Evolutionary conservation across 2,888 invertebrate genomes (phyloP), one percentile per base, ranked within the genome.

Genomic region (Mayetiola destructor): DNA sequence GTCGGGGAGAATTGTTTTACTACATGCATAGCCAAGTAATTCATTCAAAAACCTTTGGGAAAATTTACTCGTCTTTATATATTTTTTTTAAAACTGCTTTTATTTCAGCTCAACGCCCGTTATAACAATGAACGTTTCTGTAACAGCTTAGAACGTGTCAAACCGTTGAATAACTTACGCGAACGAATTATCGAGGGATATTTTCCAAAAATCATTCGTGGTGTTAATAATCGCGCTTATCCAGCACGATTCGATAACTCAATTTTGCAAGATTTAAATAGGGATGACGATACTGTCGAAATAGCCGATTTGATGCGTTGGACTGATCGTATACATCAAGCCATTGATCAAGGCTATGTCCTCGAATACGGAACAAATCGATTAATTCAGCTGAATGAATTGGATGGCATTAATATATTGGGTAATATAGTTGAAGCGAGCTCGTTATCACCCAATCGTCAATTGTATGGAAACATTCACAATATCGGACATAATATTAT

Each of bases 1-100:
- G 87, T 57, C 79, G 86, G 32, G 87, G 88, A 29, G 87, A 87
- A 71, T 73, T 88, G 0, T 88, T 88, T 71, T 87, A 79, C 67
- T 87, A 85, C 69, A 86, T 86, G 85, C 88, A 88, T 62, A 73
- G 74, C 60, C 76, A 76, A 64, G 56, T 57, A 32, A 40, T 36
- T 54, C 4, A 10, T 27, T 39, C 9, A 48, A 20, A 36, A 20
- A 29, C 29, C 27, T 37, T 30, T 29, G 4, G n/a, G 2, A 32
- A 12, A 12, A 20, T 21, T 57, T 32, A 18, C 16, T 35, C 23
- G 23, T 18, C 23, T 53, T 29, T 27, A 18, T n/a, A 30, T 23
- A 59, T 60, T 20, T 56, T 39, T 27, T 12, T 6, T 10, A 52
- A 29, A 29, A n/a, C 16, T 37, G n/a, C 6, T n/a, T n/a, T 37